Percentiles rank a stretch among this genome's conserved stretches.
Conservation (phyloP, 2,888 invertebrate genomes). For the Heliconius charithonia region DNA sequence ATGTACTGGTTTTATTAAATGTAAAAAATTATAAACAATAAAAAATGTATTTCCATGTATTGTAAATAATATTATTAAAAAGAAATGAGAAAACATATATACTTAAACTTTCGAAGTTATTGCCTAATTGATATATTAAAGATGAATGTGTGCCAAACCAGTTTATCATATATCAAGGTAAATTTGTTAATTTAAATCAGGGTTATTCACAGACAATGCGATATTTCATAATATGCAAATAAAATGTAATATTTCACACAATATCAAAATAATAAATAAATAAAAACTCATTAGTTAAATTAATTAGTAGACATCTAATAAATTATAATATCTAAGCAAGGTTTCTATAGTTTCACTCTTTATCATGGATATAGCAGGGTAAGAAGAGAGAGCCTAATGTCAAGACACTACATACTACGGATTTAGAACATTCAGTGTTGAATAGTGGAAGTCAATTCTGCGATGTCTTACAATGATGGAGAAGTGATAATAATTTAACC, state of each 20-base stretch:
- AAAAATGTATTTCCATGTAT: neutral
- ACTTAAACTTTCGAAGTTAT: constrained; percentile 1
- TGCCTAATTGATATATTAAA: neutral
- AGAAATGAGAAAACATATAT: neutral
- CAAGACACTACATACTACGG: neutral
- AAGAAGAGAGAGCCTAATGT: neutral
- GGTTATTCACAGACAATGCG: neutral
- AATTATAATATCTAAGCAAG: neutral
- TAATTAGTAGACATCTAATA: neutral
- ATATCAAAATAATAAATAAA: neutral
- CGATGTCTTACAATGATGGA: too few relatives aligned
- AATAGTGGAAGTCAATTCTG: neutral
- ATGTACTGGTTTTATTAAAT: constrained; percentile 11
- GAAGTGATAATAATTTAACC: too few relatives aligned
- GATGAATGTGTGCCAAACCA: constrained; percentile 1
- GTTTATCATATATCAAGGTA: constrained; percentile 25
- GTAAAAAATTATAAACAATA: neutral
- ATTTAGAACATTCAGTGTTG: neutral
- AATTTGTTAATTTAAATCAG: neutral
- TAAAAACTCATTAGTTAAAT: neutral
- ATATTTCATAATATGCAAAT: constrained; percentile 11
- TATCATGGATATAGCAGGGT: neutral
- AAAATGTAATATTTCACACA: neutral
- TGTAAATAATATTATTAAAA: neutral
- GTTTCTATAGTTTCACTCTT: neutral